Conservation (phyloP, 1,140 invertebrate species). For the Leptopilina boulardi region DNA sequence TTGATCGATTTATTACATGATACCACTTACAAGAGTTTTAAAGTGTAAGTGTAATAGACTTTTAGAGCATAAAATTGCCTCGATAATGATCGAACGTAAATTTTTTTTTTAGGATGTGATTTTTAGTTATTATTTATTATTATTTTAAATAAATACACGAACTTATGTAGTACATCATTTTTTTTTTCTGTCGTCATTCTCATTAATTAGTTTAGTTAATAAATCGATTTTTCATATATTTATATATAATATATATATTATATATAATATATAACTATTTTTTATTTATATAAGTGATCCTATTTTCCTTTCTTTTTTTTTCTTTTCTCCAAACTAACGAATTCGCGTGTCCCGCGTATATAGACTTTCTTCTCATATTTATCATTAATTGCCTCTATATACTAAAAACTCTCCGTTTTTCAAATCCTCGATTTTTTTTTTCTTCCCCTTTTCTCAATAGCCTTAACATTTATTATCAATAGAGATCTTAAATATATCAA, state of each 20-base stretch:
- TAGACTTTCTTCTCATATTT: conserved; percentile 42
- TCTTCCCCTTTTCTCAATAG: conserved; percentile 43
- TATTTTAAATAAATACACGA: conserved; percentile 66
- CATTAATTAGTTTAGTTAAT: conserved; percentile 63
- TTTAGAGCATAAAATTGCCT: conserved; percentile 67
- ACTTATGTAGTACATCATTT: conserved; percentile 62
- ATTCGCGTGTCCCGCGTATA: conserved; percentile 31
- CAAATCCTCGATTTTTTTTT: background rate
- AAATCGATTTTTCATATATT: conserved; percentile 60
- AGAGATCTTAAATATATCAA: conserved; percentile 57
- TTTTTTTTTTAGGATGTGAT: conserved; percentile 39
- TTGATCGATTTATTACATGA: conserved; percentile 71
- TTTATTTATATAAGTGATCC: conserved; percentile 63
- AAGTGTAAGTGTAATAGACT: conserved; percentile 66
- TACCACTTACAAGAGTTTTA: conserved; percentile 69
- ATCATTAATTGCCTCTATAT: conserved; percentile 38
- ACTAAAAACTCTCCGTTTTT: conserved; percentile 8
- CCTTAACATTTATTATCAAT: conserved; percentile 47
- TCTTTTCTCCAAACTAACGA: conserved; percentile 45
- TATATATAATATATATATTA: conserved; percentile 60
- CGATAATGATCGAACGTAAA: conserved; percentile 57
- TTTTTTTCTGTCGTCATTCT: conserved; percentile 53
- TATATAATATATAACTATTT: conserved; percentile 63
- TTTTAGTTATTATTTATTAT: conserved; percentile 56
- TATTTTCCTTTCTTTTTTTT: conserved; percentile 42